A percentile compares a stretch with the other conserved stretches of the same genome.
Conservation (phyloP, 2,888 invertebrate species). For the Cheilosia vernalis region DNA sequence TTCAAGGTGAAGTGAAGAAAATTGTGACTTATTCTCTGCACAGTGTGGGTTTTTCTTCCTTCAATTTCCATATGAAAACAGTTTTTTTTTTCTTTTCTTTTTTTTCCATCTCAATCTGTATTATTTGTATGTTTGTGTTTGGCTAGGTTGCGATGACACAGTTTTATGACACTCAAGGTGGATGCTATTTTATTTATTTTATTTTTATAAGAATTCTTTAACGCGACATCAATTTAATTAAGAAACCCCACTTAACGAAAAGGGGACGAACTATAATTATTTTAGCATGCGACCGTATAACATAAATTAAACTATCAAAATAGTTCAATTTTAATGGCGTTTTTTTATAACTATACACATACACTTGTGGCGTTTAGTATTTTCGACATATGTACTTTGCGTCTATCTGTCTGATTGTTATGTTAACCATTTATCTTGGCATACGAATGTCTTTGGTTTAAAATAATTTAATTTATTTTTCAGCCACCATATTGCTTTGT, state of each 20-base stretch:
- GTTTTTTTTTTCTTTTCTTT: conserved; percentile 2
- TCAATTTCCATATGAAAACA: conserved; percentile 21
- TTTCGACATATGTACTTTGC: conserved; percentile 26
- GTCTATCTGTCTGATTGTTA: conserved; percentile 35
- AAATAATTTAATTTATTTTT: conserved; percentile 20
- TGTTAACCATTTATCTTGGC: conserved; percentile 47
- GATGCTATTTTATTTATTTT: too few relatives aligned
- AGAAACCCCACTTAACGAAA: conserved; percentile 12
- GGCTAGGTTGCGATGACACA: conserved; percentile 53
- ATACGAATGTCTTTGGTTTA: conserved; percentile 58
- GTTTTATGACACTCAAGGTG: conserved; percentile 48
- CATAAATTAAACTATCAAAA: conserved; percentile 64
- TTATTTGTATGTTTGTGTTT: conserved; percentile 28
- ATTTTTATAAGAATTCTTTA: conserved; percentile 1
- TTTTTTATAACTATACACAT: conserved; percentile 27
- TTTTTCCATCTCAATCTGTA: conserved; percentile 46
- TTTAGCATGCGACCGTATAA: conserved; percentile 33
- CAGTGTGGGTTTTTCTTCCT: conserved; percentile 12
- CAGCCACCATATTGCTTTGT: neutral
- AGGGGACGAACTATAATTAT: conserved; percentile 35
- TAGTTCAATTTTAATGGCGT: conserved; percentile 11
- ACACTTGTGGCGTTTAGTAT: conserved; percentile 20
- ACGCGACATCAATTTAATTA: conserved; percentile 37
- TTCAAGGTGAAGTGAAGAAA: conserved; percentile 73
- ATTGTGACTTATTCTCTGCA: conserved; percentile 49